Conservation (phyloP, 2,113 vertebrate species). For the Alectura lathami region DNA sequence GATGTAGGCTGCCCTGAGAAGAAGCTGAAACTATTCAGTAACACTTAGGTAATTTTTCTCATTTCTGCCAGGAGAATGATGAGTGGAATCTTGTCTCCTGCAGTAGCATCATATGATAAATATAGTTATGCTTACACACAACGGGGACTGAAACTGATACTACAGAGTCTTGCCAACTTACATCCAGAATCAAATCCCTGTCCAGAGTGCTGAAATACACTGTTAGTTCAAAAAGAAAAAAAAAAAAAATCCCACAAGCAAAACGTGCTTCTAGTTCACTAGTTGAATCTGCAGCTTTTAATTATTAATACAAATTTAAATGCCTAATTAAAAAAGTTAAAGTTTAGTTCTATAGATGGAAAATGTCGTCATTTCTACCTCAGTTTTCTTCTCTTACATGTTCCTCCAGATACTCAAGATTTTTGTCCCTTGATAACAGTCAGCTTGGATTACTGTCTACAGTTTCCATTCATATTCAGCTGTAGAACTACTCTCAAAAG, state of each 20-base stretch:
- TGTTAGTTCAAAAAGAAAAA: too few species aligned
- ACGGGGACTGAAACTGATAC: accelerated
- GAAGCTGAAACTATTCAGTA: background rate
- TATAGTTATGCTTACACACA: background rate
- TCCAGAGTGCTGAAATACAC: conserved; percentile 16
- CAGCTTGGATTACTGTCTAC: background rate
- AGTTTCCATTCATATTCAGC: background rate
- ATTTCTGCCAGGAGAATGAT: background rate
- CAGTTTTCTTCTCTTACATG: background rate
- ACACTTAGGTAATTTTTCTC: background rate
- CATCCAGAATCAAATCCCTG: background rate
- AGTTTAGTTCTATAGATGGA: background rate
- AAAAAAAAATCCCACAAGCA: too few species aligned
- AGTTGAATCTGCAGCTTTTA: background rate
- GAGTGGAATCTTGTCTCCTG: background rate
- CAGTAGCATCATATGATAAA: background rate
- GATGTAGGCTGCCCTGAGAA: background rate
- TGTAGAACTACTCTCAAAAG: background rate
- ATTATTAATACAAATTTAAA: background rate
- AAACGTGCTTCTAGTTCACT: accelerated
- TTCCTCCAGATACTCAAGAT: background rate
- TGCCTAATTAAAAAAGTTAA: background rate
- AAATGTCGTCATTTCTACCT: background rate
- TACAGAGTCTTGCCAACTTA: accelerated
- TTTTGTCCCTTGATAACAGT: background rate